A percentile compares a stretch with the other conserved stretches of the same genome.
Evolutionary conservation across 2,797 vertebrate genomes (phyloP).

Genomic region (Hippopotamyrus pictus): DNA sequence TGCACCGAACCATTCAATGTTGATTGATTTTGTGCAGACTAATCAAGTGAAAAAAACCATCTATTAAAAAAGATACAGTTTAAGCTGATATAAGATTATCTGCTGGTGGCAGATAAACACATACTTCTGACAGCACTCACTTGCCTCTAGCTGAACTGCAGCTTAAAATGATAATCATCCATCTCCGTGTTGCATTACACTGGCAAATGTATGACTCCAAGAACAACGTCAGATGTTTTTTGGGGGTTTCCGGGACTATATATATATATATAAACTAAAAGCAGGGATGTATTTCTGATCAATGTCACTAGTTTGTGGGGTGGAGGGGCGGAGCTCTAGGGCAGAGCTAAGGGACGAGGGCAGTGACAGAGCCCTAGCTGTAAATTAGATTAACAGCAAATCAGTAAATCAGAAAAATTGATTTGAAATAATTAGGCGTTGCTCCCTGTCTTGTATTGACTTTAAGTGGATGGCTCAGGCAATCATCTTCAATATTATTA

Average conservation of each 20-base stretch:
- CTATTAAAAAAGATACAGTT: not conserved
- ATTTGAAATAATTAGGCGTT: not conserved
- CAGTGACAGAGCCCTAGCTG: not conserved
- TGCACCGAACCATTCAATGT: not conserved
- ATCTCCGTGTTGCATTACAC: not conserved
- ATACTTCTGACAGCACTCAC: not conserved
- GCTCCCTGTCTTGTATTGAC: not conserved
- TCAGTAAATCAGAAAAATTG: slow-evolving; percentile 1
- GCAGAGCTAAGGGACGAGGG: not conserved
- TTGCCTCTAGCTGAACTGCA: not conserved
- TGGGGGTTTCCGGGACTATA: not conserved
- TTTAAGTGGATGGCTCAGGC: not conserved
- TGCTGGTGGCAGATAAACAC: not conserved
- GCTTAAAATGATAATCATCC: not conserved
- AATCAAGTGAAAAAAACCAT: not conserved
- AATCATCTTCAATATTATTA: slow-evolving; percentile 11
- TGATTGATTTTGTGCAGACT: not conserved
- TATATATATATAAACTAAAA: not conserved
- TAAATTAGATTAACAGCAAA: not conserved
- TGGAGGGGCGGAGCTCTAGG: not conserved
- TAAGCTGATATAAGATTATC: not conserved
- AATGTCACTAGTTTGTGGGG: not conserved
- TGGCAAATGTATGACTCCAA: not conserved
- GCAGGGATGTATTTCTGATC: not conserved
- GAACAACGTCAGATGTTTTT: not conserved